These are phyloP conservation scores for Sitta carolinensis DNA, from an alignment of 2,797 vertebrate genomes.

Conservation along the genomic window DNA sequence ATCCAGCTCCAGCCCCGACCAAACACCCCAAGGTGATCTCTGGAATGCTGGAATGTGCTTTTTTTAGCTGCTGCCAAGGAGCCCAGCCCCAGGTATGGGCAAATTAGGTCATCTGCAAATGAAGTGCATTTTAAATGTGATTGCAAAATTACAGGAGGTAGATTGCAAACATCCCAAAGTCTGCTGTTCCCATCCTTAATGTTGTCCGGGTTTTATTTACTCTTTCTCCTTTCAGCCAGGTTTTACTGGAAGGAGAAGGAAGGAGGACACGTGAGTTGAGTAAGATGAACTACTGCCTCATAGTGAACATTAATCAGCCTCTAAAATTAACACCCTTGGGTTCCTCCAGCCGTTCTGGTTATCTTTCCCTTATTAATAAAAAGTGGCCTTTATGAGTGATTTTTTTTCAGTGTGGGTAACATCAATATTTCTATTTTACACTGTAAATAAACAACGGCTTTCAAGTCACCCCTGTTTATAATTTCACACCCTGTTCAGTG, in stretches of 20 bases:
- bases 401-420: not conserved
- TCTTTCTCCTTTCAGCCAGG: not conserved
- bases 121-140: not conserved
- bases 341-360: not conserved
- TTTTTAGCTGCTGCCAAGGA: not conserved
- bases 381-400: not conserved
- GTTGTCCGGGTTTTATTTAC: not conserved
- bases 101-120: not conserved
- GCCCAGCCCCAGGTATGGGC: not conserved
- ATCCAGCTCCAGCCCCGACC: not conserved
- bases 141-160: not conserved
- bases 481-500: not conserved
- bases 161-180: not conserved
- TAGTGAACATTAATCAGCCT: not conserved
- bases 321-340: not conserved
- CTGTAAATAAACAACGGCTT: not conserved
- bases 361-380: not conserved
- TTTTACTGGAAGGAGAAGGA: not conserved
- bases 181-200: not conserved
- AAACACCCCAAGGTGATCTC: not conserved
- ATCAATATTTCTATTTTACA: not conserved
- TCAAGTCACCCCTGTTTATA: fast-evolving
- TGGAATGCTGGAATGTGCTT: not conserved
- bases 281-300: not conserved
- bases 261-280: not conserved